These are phyloP conservation scores for Nemotelus pantherinus DNA, from an alignment of 2,888 invertebrate species.

Conservation along the genomic window DNA sequence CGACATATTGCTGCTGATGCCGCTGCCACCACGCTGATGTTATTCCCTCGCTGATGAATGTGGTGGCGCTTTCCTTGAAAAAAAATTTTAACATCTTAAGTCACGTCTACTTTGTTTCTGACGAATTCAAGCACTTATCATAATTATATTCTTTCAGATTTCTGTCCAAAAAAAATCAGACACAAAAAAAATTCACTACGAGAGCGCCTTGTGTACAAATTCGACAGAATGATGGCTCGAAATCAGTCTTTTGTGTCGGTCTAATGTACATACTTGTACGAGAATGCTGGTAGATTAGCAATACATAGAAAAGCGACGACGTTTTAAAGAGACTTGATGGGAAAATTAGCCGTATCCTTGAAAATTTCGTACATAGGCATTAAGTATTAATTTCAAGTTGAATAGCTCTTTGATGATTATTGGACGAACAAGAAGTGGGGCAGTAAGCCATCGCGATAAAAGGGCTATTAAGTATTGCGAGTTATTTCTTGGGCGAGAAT, in stretches of 20 bases:
- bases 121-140: constrained; percentile 24
- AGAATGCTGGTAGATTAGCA: background rate
- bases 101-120: constrained; percentile 18
- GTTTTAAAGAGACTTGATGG: background rate
- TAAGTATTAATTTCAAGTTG: background rate
- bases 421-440: background rate
- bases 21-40: too few species aligned
- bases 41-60: background rate
- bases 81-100: constrained; percentile 30
- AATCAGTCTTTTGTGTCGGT: too few species aligned
- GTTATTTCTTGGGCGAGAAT: too few species aligned
- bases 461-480: background rate
- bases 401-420: background rate
- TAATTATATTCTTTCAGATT: constrained; percentile 33
- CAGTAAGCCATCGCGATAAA: constrained; percentile 20
- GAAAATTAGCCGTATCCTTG: constrained; percentile 16
- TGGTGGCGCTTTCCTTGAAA: constrained; percentile 23
- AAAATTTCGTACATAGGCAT: background rate
- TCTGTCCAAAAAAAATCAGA: background rate
- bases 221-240: too few species aligned
- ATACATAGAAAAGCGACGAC: background rate
- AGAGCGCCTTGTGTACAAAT: background rate
- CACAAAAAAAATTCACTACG: background rate
- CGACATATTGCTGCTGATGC: background rate
- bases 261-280: too few species aligned